Base-by-base conservation (phyloP, 2,113 vertebrate genomes). In the Tautogolabrus adspersus region DNA sequence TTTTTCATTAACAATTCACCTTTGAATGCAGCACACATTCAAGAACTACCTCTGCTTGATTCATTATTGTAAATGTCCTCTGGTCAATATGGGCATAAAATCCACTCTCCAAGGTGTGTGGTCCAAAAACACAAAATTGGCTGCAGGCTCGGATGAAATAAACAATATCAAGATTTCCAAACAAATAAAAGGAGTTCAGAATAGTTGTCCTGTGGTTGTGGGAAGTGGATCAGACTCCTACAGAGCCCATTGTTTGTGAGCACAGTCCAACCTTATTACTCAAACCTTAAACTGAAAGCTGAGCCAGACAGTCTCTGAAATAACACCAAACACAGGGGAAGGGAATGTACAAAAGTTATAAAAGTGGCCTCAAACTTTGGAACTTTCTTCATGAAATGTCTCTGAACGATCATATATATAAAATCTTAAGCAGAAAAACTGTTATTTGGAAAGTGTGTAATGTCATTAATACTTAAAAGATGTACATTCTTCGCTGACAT, bases 1-100 rank as follows among this genome's bases (percentile, higher is more conserved):
- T 30, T 26, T 26, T 79, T 75, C 68, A 86, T 83, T 59, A 74
- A 79, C 72, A 82, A 21, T 60, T 66, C 38, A 72, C 77, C 68
- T 65, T 42, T 68, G n/a, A 74, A 80, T 46, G 59, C 58, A 63
- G 68, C 10, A 8, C 30, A 40, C 55, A 73, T 57, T 64, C 2
- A 0, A 72, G 37, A 37, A 3, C 21, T 6, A 22, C 49, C 12
- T 52, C 51, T 44, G 57, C 37, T n/a, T 23, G 0, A 42, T 58
- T 55, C 68, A 82, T 77, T 55, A 59, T 72, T 60, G 12, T 44
- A 72, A 22, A 49, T 59, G 72, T 76, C 23, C 44, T 7, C 55
- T 9, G 66, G 73, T 62, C 66, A 76, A 70, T 52, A 26, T 0
- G 3, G 9, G n/a, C 44, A 51, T 52, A 62, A 37, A 61, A 55